phyloP scores from a whole-genome alignment of 2,888 invertebrate genomes.

The Caenorhabditis auriculariae region DNA sequence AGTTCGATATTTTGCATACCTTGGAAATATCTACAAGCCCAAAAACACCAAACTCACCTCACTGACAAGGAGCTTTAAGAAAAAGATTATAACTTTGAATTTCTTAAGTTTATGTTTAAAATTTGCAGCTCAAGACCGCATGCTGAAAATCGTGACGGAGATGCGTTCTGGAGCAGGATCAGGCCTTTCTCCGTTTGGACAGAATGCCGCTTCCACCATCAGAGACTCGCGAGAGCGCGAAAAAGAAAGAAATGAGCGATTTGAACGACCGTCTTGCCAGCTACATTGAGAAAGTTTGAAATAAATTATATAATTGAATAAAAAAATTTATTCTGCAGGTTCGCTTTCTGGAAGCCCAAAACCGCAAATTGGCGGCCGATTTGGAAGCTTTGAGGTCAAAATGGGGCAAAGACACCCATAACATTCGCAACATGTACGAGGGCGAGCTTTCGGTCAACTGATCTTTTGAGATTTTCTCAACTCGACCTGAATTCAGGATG shows the following conservation, averaged over 20 bases:
- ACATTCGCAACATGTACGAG: slow-evolving; percentile 54
- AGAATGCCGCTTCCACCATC: slow-evolving; percentile 65
- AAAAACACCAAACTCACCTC: too few relatives aligned
- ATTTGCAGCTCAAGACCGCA: slow-evolving; percentile 44
- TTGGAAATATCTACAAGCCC: too few relatives aligned
- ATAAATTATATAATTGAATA: neutral
- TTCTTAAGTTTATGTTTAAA: neutral
- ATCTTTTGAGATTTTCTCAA: neutral
- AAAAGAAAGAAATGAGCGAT: slow-evolving; percentile 69
- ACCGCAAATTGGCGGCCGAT: slow-evolving; percentile 63
- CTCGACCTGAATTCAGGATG: slow-evolving; percentile 27
- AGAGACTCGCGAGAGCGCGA: slow-evolving; percentile 66
- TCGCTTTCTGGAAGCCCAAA: slow-evolving; percentile 64
- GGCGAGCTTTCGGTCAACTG: slow-evolving; percentile 26
- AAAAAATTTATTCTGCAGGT: slow-evolving; percentile 40
- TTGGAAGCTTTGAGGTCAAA: slow-evolving; percentile 58
- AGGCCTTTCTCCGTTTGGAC: slow-evolving; percentile 41
- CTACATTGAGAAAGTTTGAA: slow-evolving; percentile 67
- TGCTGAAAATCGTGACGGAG: slow-evolving; percentile 62
- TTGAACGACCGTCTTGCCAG: slow-evolving; percentile 68
- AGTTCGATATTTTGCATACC: too few relatives aligned
- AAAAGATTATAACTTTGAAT: too few relatives aligned
- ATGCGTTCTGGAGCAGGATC: slow-evolving; percentile 33
- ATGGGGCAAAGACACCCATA: slow-evolving; percentile 62
- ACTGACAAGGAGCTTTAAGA: too few relatives aligned